These are phyloP conservation scores for Melangyna quadrimaculata DNA, from an alignment of 2,888 invertebrate species.

Conservation along the genomic window DNA sequence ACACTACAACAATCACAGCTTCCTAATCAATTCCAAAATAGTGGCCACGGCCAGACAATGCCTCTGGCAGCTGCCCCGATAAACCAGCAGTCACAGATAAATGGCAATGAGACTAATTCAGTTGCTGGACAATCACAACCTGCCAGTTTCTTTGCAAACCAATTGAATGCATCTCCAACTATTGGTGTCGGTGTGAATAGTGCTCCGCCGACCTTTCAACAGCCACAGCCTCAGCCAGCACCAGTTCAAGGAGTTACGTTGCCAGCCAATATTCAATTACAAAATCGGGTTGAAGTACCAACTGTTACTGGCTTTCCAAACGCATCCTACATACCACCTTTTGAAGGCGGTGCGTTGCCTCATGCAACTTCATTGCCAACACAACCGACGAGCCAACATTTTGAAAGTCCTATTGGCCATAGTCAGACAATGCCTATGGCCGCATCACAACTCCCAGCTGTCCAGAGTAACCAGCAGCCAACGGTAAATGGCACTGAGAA, in stretches of 20 bases:
- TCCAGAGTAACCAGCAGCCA: slow-evolving; percentile 36
- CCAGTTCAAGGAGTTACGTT: slow-evolving; percentile 75
- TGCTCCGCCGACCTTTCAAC: slow-evolving; percentile 81
- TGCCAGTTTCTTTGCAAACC: slow-evolving; percentile 58
- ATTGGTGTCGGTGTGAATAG: slow-evolving; percentile 72
- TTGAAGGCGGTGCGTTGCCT: slow-evolving; percentile 39
- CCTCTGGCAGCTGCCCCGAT: slow-evolving; percentile 12
- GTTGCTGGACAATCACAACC: slow-evolving; percentile 64
- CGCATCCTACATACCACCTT: slow-evolving; percentile 23
- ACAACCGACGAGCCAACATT: slow-evolving; percentile 26
- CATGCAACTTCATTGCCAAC: slow-evolving; percentile 47
- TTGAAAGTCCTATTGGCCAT: slow-evolving; percentile 31
- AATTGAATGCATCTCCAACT: slow-evolving; percentile 53
- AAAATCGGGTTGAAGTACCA: slow-evolving; percentile 74
- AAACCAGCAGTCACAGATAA: slow-evolving; percentile 51
- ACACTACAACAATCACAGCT: slow-evolving; percentile 74
- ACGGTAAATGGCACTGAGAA: slow-evolving; percentile 40
- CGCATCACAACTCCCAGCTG: slow-evolving; percentile 79
- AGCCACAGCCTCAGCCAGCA: slow-evolving; percentile 74
- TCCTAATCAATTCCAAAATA: slow-evolving; percentile 72
- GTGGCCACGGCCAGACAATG: slow-evolving; percentile 60
- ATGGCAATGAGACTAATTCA: slow-evolving; percentile 31
- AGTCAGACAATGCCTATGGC: slow-evolving; percentile 51
- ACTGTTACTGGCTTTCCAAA: slow-evolving; percentile 31
- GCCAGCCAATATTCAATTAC: slow-evolving; percentile 75